Conservation (phyloP, 2,888 invertebrate species). For the Limnephilus auricula region DNA sequence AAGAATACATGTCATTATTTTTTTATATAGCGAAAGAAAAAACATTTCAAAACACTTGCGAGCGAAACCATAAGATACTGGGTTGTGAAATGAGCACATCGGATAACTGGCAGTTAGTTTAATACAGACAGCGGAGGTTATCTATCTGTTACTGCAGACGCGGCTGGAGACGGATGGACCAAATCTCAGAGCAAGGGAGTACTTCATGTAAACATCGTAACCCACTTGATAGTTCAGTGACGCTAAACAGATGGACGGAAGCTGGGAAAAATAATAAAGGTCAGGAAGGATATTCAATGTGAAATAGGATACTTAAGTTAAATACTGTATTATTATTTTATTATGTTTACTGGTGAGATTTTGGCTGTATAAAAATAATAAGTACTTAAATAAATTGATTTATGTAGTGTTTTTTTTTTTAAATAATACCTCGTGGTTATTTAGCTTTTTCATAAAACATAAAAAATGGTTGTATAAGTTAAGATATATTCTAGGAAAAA, state of each 20-base stretch:
- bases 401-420: too few relatives aligned
- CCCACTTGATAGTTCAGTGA: not conserved
- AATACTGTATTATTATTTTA: too few relatives aligned
- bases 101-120: slow-evolving; percentile 2
- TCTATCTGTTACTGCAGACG: slow-evolving; percentile 8
- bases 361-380: too few relatives aligned
- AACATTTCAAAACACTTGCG: slow-evolving; percentile 15
- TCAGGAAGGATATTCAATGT: not conserved
- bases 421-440: too few relatives aligned
- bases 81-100: slow-evolving; percentile 27
- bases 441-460: too few relatives aligned
- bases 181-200: not conserved
- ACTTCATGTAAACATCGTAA: not conserved
- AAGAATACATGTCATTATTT: not conserved
- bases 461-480: too few relatives aligned
- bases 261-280: not conserved
- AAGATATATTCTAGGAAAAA: too few relatives aligned
- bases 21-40: slow-evolving; percentile 21
- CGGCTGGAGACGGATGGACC: not conserved
- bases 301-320: not conserved
- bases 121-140: not conserved
- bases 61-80: slow-evolving; percentile 6
- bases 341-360: too few relatives aligned
- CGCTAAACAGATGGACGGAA: slow-evolving; percentile 30
- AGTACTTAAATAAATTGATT: too few relatives aligned